Evolutionary conservation across 30 jellyfish, hydroid and myxozoan genomes (phyloP), one percentile per base, ranked within the genome.

Genomic region (Aurelia coerulea): DNA sequence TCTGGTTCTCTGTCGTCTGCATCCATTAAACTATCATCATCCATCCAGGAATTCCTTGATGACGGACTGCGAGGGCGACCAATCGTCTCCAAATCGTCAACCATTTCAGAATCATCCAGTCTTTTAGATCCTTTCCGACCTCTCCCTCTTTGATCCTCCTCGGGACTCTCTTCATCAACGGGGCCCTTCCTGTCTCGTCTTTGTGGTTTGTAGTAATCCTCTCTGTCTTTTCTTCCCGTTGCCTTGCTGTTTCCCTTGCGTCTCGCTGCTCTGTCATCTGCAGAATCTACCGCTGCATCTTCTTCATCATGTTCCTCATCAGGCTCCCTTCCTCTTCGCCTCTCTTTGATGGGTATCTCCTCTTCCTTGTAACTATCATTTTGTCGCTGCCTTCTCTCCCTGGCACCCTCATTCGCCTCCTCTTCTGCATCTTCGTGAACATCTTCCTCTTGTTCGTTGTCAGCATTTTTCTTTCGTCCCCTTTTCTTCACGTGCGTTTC

Each of bases 311-410:
- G 56, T 41, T 16, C 17, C n/a, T 73, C 69, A 51, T 73, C 84
- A 29, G 8, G 5, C 6, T 73, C 54, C 41, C 15, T 52, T 2
- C 75, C 19, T 76, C 86, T 7, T 56, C 75, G 60, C 86, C 72
- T 76, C 13, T 46, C 56, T 46, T 46, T 46, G 56, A 4, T 46
- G 12, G 56, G 56, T 46, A 7, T 46, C 15, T 46, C 56, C 56
- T 46, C 14, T 34, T 74, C 80, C 32, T 32, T 23, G 46, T 58
- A 64, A 10, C 13, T 68, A 16, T 11, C 6, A 23, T 76, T 16
- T 19, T 41, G 62, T 35, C 37, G 23, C 56, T 73, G 74, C 62
- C 75, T 34, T 58, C 85, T 74, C 32, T 53, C 52, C 39, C 35
- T 17, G 0, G 19, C 23, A 13, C 1, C 12, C 14, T 60, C 8